A percentile compares a stretch with the other conserved stretches of the same genome.
Evolutionary conservation across 2,113 vertebrate genomes (phyloP).

Genomic region (Eptatretus burgeri): DNA sequence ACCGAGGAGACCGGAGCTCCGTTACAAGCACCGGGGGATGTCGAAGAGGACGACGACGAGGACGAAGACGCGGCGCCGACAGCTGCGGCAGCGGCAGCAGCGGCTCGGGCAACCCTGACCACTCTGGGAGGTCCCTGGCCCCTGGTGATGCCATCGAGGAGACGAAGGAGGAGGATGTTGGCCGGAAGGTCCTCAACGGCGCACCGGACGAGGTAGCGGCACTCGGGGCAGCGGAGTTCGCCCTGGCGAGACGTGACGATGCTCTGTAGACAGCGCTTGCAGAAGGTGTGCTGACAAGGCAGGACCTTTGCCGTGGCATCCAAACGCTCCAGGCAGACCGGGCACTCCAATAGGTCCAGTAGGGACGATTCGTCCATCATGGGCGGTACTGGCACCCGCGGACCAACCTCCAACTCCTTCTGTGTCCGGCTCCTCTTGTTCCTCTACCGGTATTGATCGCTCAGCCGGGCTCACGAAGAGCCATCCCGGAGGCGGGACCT

Average conservation of each 20-base stretch:
- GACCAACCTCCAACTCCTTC: too few relatives aligned
- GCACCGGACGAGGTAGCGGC: slow-evolving; percentile 68
- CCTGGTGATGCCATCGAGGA: slow-evolving; percentile 59
- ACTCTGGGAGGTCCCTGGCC: slow-evolving; percentile 25
- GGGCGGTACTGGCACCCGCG: neutral
- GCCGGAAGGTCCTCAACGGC: slow-evolving; percentile 67
- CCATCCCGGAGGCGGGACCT: too few relatives aligned
- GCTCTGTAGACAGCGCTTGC: slow-evolving; percentile 73
- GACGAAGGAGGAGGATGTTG: slow-evolving; percentile 59
- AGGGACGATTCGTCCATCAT: slow-evolving; percentile 70
- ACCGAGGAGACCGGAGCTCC: too few relatives aligned
- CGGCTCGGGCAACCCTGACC: slow-evolving; percentile 13
- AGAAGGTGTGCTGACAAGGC: slow-evolving; percentile 87
- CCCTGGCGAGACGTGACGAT: slow-evolving; percentile 48
- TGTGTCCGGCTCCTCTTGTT: too few relatives aligned
- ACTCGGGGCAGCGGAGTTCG: slow-evolving; percentile 77
- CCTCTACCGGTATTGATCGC: too few relatives aligned
- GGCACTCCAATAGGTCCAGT: slow-evolving; percentile 70
- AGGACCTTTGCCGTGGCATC: slow-evolving; percentile 68
- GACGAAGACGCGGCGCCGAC: slow-evolving; percentile 12
- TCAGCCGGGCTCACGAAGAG: too few relatives aligned
- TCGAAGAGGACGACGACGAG: slow-evolving; percentile 9
- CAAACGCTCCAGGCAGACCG: slow-evolving; percentile 71
- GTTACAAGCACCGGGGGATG: too few relatives aligned
- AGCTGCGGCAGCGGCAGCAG: slow-evolving; percentile 9